Base-by-base conservation (phyloP, 2,797 vertebrate species). In the Coranthus polyacanthus region DNA sequence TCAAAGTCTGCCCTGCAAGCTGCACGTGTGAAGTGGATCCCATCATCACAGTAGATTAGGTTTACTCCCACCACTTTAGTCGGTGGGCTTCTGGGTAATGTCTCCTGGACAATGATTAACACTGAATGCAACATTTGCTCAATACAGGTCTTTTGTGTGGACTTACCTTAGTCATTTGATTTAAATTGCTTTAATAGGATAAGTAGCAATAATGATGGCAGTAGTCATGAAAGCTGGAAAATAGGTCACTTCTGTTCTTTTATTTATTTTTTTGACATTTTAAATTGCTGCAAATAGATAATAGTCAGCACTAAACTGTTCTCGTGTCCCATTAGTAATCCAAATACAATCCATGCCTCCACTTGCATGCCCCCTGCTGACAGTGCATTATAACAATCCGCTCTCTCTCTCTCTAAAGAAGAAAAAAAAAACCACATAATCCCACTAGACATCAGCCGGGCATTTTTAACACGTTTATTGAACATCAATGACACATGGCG, bases 381-480 rank as follows among this genome's bases (percentile, higher is more conserved):
- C 61, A 20, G 57, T 16, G 62, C 68, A 67, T 52, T 80, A 81
- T 12, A 37, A 44, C 47, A 68, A 46, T 12, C 36, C 24, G 5
- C 9, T 52, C 2, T 21, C 37, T 17, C 15, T 17, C n/a, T 17
- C 3, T 0, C 15, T n/a, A 60, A 24, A 47, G 6, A 38, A 44
- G 67, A 29, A 15, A 50, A 63, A 51, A 21, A 36, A 47, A 44
- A 59, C n/a, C n/a, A n/a, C n/a, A n/a, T n/a, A 39, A 39, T 12
- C 46, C 36, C 11, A 24, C 1, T 29, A 32, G 24, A 57, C 18
- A 65, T 68, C 45, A 67, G 22, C 20, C 12, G 67, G 24, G 70
- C 21, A 37, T 47, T 75, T 32, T 64, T 20, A 43, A 61, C 68
- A 72, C 0, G 56, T 90, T 92, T 89, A 89, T 85, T 89, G 70